Percentiles rank a stretch among this genome's conserved stretches.
These are phyloP conservation scores for Phocides pigmalion DNA, from an alignment of 1,140 invertebrate genomes.

Conservation along the genomic window DNA sequence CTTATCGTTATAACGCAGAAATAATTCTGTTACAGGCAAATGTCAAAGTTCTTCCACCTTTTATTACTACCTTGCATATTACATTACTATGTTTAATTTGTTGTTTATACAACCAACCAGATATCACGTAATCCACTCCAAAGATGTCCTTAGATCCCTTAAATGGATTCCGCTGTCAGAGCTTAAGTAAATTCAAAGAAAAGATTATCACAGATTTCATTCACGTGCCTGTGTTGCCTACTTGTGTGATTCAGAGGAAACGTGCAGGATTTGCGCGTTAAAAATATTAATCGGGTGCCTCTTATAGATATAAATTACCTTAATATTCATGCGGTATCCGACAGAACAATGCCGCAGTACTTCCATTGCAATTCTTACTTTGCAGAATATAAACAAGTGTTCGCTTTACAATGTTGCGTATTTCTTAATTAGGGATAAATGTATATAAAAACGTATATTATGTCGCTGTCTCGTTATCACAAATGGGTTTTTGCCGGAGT, in stretches of 20 bases:
- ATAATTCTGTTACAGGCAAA: no score
- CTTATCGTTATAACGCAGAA: no score
- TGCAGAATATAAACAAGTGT: constrained; percentile 18
- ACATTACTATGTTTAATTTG: no score
- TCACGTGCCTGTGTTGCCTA: constrained; percentile 39
- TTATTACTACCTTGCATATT: no score
- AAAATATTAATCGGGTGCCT: constrained; percentile 49
- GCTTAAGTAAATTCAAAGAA: constrained; percentile 6
- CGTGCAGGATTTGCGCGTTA: constrained; percentile 51
- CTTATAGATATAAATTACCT: constrained; percentile 25
- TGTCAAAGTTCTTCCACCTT: no score
- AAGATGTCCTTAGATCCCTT: constrained; percentile 2
- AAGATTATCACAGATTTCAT: constrained; percentile 40
- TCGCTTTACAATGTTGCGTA: background rate
- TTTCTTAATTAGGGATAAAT: constrained; percentile 2
- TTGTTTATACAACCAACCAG: background rate
- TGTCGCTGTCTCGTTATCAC: background rate
- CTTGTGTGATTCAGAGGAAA: constrained; percentile 42
- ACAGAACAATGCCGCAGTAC: constrained; percentile 22
- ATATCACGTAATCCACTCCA: constrained; percentile 7
- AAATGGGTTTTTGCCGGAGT: background rate
- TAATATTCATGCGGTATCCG: constrained; percentile 30
- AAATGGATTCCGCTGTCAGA: constrained; percentile 24
- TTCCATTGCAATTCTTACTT: constrained; percentile 9
- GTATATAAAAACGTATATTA: background rate